These are phyloP conservation scores for Cephalopholis sonnerati DNA, from an alignment of 2,113 vertebrate genomes.

Conservation along the genomic window DNA sequence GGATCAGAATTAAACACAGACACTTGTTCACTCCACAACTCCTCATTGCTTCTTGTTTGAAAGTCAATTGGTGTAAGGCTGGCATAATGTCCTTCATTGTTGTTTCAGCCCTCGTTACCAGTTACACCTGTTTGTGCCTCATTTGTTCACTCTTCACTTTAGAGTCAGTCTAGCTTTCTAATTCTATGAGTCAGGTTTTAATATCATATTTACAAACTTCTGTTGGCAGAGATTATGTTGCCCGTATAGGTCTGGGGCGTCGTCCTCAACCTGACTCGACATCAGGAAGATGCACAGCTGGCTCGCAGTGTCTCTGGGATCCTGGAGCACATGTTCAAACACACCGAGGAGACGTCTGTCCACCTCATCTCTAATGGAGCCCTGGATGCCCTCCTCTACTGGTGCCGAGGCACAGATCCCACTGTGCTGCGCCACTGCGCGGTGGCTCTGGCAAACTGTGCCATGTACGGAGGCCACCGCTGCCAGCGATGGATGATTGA, in stretches of 20 bases:
- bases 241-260: conserved; percentile 93
- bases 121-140: not conserved
- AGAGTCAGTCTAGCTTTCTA: not conserved
- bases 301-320: conserved; percentile 92
- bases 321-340: conserved; percentile 99
- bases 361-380: conserved; percentile 92
- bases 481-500: conserved; percentile 96
- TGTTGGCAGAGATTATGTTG: conserved; percentile 90
- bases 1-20: too few relatives aligned
- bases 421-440: conserved; percentile 94
- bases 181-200: not conserved
- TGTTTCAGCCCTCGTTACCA: not conserved
- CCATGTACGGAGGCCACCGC: conserved; percentile 93
- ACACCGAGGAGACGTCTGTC: conserved; percentile 94
- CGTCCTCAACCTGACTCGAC: conserved; percentile 92
- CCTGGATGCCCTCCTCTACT: conserved; percentile 93
- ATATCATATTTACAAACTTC: not conserved
- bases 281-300: conserved; percentile 90
- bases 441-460: conserved; percentile 95
- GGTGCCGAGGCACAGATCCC: conserved; percentile 93
- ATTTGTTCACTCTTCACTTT: not conserved
- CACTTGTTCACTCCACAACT: too few relatives aligned
- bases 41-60: too few relatives aligned
- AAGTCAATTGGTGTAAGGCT: too few relatives aligned
- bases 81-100: too few relatives aligned